Base-by-base conservation (phyloP, 2,797 vertebrate species). In the Cirrhinus molitorella region DNA sequence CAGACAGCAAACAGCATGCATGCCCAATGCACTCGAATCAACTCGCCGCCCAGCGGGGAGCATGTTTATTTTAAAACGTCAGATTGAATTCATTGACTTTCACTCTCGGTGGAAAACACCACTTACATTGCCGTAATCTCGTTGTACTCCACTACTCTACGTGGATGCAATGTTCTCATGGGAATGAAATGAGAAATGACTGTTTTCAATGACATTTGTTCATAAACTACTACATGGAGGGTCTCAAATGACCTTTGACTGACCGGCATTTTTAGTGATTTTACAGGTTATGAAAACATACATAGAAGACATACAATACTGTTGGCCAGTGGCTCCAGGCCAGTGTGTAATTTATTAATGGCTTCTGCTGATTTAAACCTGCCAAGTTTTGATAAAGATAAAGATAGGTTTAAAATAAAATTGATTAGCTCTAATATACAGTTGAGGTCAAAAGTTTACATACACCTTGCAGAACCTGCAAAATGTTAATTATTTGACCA, bases 11-110 rank as follows among this genome's bases (percentile, higher is more conserved):
- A 80, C 80, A 55, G 70, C 25, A 75, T 71, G 34, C 47, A 5
- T 63, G 40, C 65, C 75, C 70, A 16, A 53, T 1, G 45, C 85
- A 72, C 67, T 65, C 43, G 28, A 43, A 61, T 37, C 83, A 71
- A 68, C 66, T 66, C n/a, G 11, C 11, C 72, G 53, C 80, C 59
- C 49, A 17, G 75, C 25, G 21, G 83, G 83, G 79, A 72, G 59
- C 71, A 53, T 80, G 80, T 72, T 85, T 83, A 86, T 87, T 87
- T 85, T 79, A 83, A 85, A 82, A 78, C 70, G 21, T 49, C 78
- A 65, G 70, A 87, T 83, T 68, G 53, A 81, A 83, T 77, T 70
- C 37, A 83, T 81, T 83, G 85, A 79, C 77, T 74, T 78, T 55
- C 49, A 4, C 63, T 70, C 43, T 68, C 5, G 25, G 55, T 68